Base-by-base conservation (phyloP, 2,797 vertebrate genomes). In the Mycteria americana region DNA sequence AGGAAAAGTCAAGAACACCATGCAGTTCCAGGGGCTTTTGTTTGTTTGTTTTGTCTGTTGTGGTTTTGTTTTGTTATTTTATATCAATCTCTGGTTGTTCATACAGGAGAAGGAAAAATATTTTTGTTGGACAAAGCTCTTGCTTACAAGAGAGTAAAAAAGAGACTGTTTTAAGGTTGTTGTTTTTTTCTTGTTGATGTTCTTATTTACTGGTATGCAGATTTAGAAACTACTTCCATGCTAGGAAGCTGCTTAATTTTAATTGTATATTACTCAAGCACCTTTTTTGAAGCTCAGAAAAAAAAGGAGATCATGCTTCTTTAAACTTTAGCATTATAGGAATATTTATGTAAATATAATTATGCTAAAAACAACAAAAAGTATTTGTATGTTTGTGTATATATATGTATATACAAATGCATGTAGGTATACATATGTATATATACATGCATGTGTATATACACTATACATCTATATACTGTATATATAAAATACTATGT, bases 301-400 rank as follows among this genome's bases (percentile, higher is more conserved):
- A 96, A 97, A 98, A 98, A 98, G 96, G 96, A 98, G 97, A 98
- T 97, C 97, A 98, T 98, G 98, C 98, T 98, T 98, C 98, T 98
- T 98, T 98, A 98, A 98, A 98, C 97, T 97, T 98, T 98, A 98
- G 98, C 98, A 98, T 98, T 98, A 98, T 99, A 98, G 98, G 98
- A 98, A 98, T 98, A 98, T 98, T 98, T 98, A 98, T 99, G 98
- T 99, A 99, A 98, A 99, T 99, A 99, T 98, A 94, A 98, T 98
- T 98, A 98, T 98, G 98, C 98, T 99, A 97, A 97, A 98, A 98
- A 98, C 97, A 97, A 98, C 98, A 98, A 98, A 98, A 98, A 98
- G 98, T 98, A 98, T 98, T 98, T 98, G 97, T 98, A 98, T 98
- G 97, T 98, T 94, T 98, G 98, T 98, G 97, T 98, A 98, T 98